Evolutionary conservation across 2,888 invertebrate species (phyloP).

Genomic region (Halictus quadricinctus): DNA sequence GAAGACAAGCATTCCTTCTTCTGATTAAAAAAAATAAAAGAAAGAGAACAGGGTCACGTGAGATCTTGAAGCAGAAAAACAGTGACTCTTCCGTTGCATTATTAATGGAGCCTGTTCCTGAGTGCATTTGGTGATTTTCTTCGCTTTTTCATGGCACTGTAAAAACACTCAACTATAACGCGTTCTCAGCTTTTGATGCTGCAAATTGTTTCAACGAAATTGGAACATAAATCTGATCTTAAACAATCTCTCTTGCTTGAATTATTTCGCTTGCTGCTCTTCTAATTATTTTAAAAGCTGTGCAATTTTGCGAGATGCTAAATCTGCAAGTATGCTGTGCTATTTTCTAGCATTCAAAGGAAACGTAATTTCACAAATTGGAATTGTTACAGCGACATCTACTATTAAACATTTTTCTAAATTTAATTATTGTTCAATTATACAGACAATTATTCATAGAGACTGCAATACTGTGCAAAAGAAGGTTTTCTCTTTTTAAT

Average conservation of each 20-base stretch:
- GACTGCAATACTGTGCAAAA: slow-evolving; percentile 17
- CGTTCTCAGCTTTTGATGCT: not conserved
- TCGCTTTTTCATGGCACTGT: not conserved
- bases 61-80: slow-evolving; percentile 59
- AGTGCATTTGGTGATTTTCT: slow-evolving; percentile 20
- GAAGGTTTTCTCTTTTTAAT: not conserved
- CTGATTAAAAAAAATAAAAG: slow-evolving; percentile 51
- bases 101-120: not conserved
- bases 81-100: not conserved
- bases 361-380: not conserved
- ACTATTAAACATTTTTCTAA: not conserved
- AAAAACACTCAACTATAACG: not conserved
- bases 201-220: not conserved
- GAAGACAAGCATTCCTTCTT: slow-evolving; percentile 55
- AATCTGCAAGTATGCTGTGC: not conserved
- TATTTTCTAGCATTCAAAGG: not conserved
- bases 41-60: slow-evolving; percentile 48
- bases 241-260: not conserved
- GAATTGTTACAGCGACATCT: not conserved
- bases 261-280: not conserved
- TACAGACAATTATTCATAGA: not conserved
- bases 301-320: not conserved
- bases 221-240: not conserved
- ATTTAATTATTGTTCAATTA: not conserved
- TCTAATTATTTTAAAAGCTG: not conserved